Evolutionary conservation across 2,113 vertebrate genomes (phyloP).

Genomic region (Blennius ocellaris): DNA sequence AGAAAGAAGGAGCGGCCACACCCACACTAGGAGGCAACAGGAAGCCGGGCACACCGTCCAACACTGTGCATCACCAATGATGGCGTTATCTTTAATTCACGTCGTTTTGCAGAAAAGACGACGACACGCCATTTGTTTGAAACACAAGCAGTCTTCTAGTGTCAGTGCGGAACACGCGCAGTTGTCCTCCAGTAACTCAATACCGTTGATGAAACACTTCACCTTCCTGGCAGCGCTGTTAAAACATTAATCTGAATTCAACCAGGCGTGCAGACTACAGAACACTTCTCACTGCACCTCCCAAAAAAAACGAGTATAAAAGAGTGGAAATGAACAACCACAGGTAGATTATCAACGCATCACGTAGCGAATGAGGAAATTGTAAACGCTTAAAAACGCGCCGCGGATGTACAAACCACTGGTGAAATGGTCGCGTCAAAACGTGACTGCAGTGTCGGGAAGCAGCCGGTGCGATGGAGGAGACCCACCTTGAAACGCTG

Average conservation of each 20-base stretch:
- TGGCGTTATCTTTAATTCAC: fast-evolving
- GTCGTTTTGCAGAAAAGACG: not conserved
- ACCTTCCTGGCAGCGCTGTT: too few relatives aligned
- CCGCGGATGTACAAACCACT: too few relatives aligned
- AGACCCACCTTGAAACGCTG: constrained; percentile 64
- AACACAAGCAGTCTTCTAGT: fast-evolving
- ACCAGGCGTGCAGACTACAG: too few relatives aligned
- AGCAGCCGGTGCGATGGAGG: not conserved
- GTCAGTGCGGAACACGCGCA: too few relatives aligned
- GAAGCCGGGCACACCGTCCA: constrained; percentile 51
- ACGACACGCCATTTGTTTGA: fast-evolving
- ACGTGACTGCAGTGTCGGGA: fast-evolving
- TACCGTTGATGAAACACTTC: too few relatives aligned
- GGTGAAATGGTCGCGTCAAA: not conserved
- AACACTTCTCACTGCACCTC: too few relatives aligned
- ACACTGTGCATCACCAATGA: constrained; percentile 8
- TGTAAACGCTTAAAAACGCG: too few relatives aligned
- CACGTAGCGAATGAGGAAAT: not conserved
- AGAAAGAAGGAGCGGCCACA: constrained; percentile 41
- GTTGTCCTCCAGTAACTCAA: too few relatives aligned
- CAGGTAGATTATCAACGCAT: not conserved
- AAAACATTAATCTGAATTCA: too few relatives aligned
- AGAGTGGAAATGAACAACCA: not conserved
- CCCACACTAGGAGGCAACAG: constrained; percentile 68
- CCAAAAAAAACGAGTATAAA: fast-evolving